These are phyloP conservation scores for Speoplatyrhinus poulsoni DNA, from an alignment of 2,113 vertebrate species.

Conservation along the genomic window DNA sequence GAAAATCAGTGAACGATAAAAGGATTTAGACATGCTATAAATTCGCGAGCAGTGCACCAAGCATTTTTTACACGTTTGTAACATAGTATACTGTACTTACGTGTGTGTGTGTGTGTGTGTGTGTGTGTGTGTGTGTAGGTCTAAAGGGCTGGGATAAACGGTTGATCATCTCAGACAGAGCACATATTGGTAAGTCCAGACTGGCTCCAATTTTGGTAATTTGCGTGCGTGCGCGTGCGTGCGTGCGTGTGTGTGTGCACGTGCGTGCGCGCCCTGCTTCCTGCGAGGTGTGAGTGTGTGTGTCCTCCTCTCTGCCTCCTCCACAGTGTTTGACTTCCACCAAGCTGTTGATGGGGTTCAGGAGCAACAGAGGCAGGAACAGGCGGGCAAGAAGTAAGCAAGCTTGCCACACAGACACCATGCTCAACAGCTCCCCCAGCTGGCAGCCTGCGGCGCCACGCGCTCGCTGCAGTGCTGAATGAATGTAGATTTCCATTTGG, in stretches of 20 bases:
- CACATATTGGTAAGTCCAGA: constrained; percentile 89
- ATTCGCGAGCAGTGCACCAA: no score
- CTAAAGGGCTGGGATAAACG: constrained; percentile 93
- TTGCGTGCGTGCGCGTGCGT: constrained; percentile 7
- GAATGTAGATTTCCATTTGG: no score
- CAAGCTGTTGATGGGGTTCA: constrained; percentile 97
- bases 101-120: neutral
- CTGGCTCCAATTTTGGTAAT: neutral
- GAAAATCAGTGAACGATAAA: neutral
- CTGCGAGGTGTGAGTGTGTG: constrained; percentile 58
- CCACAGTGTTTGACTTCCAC: constrained; percentile 97
- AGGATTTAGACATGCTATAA: no score
- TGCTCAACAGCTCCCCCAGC: neutral
- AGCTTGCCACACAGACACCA: constrained; percentile 13
- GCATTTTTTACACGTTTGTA: no score
- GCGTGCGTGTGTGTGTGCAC: neutral
- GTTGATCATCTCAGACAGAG: constrained; percentile 96
- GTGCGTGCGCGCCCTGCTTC: constrained; percentile 23
- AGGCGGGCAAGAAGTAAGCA: constrained; percentile 96
- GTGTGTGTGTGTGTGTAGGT: constrained; percentile 70
- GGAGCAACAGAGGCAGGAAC: constrained; percentile 94
- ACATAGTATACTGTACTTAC: neutral
- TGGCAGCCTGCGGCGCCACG: neutral
- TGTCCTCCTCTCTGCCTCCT: constrained; percentile 66
- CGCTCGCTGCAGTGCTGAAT: no score